Base-by-base conservation (phyloP, 2,113 vertebrate species). In the Myiopsitta monachus region DNA sequence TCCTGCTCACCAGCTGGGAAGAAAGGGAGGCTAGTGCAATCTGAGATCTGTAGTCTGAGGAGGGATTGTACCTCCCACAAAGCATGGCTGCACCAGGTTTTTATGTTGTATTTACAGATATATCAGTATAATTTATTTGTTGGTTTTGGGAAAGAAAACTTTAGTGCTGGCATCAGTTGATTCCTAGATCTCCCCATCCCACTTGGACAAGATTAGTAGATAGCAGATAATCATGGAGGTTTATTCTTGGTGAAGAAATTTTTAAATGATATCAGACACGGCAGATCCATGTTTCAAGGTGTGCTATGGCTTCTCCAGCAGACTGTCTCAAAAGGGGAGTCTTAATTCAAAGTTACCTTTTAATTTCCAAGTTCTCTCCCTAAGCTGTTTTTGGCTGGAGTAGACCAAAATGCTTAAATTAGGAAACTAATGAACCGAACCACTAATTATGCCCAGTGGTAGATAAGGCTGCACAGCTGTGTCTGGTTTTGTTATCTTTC, bases 391-490 rank as follows among this genome's bases (percentile, higher is more conserved):
- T 77, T 92, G 41, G 27, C 38, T 93, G 74, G 66, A 79, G 26
- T 87, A 85, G 62, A 87, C 70, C 47, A 82, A 85, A 70, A 62
- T 1, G 2, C 69, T 87, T 91, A 47, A 90, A 75, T 94, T 93
- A 85, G 22, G 28, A 44, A 87, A 78, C 84, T 89, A 94, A 91
- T 91, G 41, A 84, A 93, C 84, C 66, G 78, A 94, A 70, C 74
- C 6, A 0, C 90, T 94, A 82, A 93, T 87, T 94, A 43, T 59
- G 23, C 5, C 1, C 68, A 14, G 6, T 55, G 46, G 7, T 77
- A 87, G 81, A 94, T 90, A 91, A 81, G 30, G 22, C 59, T 82
- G 54, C n/a, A 22, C 57, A 64, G 47, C 87, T 91, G 61, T 74
- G 41, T 66, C 82, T 88, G 57, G 7, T 84, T 95, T 83, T 1